phyloP scores from a whole-genome alignment of 2,113 vertebrate genomes.

The Sialia sialis region DNA sequence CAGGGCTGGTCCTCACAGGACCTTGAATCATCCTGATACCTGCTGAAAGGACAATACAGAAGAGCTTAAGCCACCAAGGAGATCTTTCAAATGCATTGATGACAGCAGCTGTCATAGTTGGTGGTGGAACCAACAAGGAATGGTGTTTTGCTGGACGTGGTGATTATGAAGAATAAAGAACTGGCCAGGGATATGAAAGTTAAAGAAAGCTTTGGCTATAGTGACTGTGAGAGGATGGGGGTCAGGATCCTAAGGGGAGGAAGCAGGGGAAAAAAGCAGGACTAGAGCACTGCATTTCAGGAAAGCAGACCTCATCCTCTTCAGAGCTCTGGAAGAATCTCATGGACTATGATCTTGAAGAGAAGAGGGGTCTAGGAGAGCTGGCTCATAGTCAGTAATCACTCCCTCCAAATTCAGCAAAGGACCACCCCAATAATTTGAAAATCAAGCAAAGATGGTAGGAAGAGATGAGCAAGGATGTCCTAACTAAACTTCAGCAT shows the following conservation, averaged over 20 bases:
- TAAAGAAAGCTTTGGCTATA: neutral
- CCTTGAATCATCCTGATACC: neutral
- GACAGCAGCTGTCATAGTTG: neutral
- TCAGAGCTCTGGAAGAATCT: neutral
- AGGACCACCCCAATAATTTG: neutral
- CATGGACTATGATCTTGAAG: neutral
- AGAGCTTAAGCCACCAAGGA: neutral
- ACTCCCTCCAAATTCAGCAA: neutral
- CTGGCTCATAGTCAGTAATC: neutral
- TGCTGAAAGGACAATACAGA: neutral
- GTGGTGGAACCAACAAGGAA: neutral
- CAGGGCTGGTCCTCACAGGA: neutral
- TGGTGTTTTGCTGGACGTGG: neutral
- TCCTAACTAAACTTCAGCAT: neutral
- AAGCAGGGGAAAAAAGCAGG: neutral
- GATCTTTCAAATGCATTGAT: neutral
- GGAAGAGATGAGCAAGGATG: neutral
- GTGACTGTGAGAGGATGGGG: neutral
- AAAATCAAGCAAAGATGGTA: neutral
- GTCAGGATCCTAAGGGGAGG: neutral
- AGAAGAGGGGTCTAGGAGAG: neutral
- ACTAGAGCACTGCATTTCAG: neutral
- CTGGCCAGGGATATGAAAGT: neutral
- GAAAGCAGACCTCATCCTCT: neutral
- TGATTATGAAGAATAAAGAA: neutral